Percentiles rank a stretch among this genome's conserved stretches.
Evolutionary conservation across 1,140 invertebrate genomes (phyloP).

Genomic region (Pissodes strobi): DNA sequence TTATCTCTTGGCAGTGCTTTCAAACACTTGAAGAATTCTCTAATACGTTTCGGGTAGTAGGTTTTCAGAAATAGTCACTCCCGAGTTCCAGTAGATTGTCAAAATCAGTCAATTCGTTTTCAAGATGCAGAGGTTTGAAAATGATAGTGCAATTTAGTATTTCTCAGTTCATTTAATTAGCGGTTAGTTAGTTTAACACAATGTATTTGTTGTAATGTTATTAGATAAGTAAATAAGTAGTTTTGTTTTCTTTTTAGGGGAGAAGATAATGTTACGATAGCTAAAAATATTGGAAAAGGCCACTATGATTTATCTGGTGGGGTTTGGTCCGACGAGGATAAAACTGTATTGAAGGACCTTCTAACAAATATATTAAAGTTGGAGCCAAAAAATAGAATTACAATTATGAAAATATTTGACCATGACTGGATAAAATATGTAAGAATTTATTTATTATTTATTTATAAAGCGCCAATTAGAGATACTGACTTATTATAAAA

Average conservation of each 20-base stretch:
- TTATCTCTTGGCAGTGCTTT: too few species aligned
- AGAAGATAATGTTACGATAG: not conserved
- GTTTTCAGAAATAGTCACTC: too few species aligned
- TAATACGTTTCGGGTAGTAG: too few species aligned
- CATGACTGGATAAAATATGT: slow-evolving; percentile 29
- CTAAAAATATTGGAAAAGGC: slow-evolving; percentile 1
- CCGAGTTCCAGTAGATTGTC: too few species aligned
- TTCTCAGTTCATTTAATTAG: not conserved
- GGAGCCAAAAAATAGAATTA: slow-evolving; percentile 18
- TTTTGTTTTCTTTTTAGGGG: slow-evolving; percentile 11
- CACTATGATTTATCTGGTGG: slow-evolving; percentile 2
- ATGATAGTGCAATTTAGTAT: too few species aligned
- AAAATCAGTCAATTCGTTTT: too few species aligned
- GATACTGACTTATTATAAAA: too few species aligned
- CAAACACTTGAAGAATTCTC: too few species aligned
- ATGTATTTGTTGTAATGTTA: not conserved
- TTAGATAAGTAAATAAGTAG: not conserved
- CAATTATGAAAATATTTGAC: slow-evolving; percentile 7
- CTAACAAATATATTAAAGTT: slow-evolving; percentile 22
- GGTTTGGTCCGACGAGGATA: not conserved
- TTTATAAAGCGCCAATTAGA: too few species aligned
- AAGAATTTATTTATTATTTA: too few species aligned
- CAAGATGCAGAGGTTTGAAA: too few species aligned
- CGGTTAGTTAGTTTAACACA: too few species aligned
- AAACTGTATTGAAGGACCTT: slow-evolving; percentile 5